phyloP scores from a whole-genome alignment of 1,140 invertebrate species.

The Drosophila rhopaloa region DNA sequence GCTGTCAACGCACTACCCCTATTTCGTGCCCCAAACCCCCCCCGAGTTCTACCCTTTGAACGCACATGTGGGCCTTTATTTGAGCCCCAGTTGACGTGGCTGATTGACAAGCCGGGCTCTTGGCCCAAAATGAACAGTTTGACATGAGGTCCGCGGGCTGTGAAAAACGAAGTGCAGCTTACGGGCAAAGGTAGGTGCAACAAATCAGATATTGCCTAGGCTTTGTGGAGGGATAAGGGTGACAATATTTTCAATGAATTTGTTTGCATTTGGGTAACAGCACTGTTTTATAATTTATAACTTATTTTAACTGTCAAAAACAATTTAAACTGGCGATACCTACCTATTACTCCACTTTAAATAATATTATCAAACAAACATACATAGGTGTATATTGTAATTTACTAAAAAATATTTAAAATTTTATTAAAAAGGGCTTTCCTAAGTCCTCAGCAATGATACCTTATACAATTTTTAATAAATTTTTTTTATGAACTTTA shows the following conservation, averaged over 20 bases:
- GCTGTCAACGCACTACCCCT: conserved; percentile 49
- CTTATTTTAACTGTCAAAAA: too few species aligned
- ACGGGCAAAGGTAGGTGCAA: too few species aligned
- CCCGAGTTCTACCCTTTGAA: neutral
- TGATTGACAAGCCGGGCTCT: conserved; percentile 78
- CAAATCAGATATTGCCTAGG: conserved; percentile 23
- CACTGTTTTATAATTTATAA: too few species aligned
- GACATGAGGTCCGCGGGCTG: conserved; percentile 52
- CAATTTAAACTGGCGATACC: too few species aligned
- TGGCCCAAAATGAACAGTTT: conserved; percentile 76
- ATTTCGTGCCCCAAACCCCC: conserved; percentile 4
- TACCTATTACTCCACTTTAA: too few species aligned
- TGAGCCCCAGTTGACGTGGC: conserved; percentile 37
- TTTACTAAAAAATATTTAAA: too few species aligned
- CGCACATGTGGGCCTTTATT: conserved; percentile 32
- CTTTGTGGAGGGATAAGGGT: neutral
- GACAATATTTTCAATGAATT: conserved; percentile 3
- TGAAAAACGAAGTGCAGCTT: conserved; percentile 1
- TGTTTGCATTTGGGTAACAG: neutral
- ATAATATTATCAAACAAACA: too few species aligned
- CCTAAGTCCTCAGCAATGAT: too few species aligned
- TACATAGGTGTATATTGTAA: too few species aligned
- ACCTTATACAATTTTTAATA: too few species aligned
- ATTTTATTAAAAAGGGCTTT: too few species aligned
- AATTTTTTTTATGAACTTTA: neutral